Conservation (phyloP, 2,797 vertebrate genomes). For the Petrocephalus sullivani region DNA sequence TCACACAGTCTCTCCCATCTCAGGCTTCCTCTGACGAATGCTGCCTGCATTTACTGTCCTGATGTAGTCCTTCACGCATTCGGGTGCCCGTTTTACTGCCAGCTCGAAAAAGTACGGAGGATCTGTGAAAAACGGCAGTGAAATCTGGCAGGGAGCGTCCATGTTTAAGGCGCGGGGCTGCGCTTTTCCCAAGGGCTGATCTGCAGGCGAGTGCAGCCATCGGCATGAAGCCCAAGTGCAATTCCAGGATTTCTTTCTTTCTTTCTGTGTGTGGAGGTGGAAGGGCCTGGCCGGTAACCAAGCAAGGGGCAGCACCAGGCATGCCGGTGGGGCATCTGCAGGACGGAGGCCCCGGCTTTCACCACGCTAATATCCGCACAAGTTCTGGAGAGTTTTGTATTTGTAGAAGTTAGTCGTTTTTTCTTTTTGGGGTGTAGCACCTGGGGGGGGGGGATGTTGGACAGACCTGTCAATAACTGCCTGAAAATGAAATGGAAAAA, state of each 20-base stretch:
- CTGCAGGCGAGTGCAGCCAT: too few relatives aligned
- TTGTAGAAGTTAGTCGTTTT: background rate
- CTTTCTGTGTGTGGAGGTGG: background rate
- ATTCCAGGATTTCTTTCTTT: background rate
- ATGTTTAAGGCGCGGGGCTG: background rate
- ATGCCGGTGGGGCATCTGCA: background rate
- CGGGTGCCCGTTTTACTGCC: background rate
- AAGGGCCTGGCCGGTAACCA: background rate
- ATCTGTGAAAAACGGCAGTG: background rate
- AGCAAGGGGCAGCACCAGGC: background rate
- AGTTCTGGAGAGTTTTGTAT: background rate
- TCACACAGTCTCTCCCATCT: background rate
- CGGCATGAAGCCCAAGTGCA: background rate
- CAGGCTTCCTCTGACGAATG: background rate
- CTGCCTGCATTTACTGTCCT: background rate
- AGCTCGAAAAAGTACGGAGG: background rate
- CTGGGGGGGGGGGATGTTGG: background rate
- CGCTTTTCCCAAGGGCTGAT: too few relatives aligned
- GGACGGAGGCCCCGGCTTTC: background rate
- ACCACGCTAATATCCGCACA: background rate
- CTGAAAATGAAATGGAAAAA: background rate
- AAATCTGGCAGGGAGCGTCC: background rate
- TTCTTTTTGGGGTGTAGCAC: background rate
- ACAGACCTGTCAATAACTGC: background rate
- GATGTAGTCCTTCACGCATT: background rate